phyloP scores from a whole-genome alignment of 2,888 invertebrate genomes.

The Platycnemis pennipes region DNA sequence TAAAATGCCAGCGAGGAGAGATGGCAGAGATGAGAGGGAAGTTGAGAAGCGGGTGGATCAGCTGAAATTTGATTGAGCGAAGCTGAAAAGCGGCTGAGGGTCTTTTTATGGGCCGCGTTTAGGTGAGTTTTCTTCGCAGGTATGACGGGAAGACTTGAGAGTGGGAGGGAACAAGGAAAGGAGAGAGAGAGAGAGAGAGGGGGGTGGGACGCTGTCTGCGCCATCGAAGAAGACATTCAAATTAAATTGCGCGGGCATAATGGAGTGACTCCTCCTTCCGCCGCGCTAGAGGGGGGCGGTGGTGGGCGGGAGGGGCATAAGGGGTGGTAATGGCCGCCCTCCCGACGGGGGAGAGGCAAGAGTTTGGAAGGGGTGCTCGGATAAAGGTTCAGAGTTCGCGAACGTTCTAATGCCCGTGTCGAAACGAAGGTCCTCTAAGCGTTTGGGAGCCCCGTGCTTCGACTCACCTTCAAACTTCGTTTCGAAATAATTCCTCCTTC shows the following conservation, averaged over 20 bases:
- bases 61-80: neutral
- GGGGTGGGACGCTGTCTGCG: neutral
- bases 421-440: too few relatives aligned
- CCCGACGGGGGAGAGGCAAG: too few relatives aligned
- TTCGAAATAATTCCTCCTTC: too few relatives aligned
- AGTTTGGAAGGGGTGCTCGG: too few relatives aligned
- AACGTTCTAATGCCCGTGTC: too few relatives aligned
- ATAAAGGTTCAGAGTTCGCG: too few relatives aligned
- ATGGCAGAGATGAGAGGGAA: neutral
- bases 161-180: neutral
- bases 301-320: neutral
- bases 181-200: neutral
- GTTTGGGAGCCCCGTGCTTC: too few relatives aligned
- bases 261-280: neutral
- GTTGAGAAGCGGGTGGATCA: too few relatives aligned
- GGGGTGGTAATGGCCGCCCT: neutral
- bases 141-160: neutral
- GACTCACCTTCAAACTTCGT: too few relatives aligned
- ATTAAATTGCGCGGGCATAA: slow-evolving; percentile 10
- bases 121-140: neutral
- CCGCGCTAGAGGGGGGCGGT: neutral
- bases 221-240: neutral
- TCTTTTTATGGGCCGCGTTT: neutral
- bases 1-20: neutral
- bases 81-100: neutral